Percentiles rank a stretch among this genome's conserved stretches.
These are phyloP conservation scores for Drepanosiphum platanoidis DNA, from an alignment of 2,888 invertebrate genomes.

Conservation along the genomic window DNA sequence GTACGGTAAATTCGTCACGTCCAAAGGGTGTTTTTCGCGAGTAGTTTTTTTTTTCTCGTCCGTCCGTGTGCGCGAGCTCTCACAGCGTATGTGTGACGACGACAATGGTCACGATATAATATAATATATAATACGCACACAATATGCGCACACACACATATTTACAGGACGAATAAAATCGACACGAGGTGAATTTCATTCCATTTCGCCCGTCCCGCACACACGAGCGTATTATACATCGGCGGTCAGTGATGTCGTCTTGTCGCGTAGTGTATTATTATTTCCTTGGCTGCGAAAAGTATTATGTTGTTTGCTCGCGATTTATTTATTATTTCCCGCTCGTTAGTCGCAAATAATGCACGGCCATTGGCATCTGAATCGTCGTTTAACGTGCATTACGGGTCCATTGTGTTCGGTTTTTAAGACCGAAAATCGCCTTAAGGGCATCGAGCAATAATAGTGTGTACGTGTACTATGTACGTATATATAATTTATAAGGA, in stretches of 20 bases:
- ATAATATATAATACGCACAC: background rate
- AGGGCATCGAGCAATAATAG: slow-evolving; percentile 18
- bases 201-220: background rate
- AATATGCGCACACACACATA: no score
- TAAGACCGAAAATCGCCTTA: slow-evolving; percentile 58
- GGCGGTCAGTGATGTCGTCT: slow-evolving; percentile 33
- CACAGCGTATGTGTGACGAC: background rate
- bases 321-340: slow-evolving; percentile 52
- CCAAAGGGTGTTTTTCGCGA: slow-evolving; percentile 1
- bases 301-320: slow-evolving; percentile 8
- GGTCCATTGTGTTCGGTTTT: slow-evolving; percentile 28
- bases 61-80: background rate
- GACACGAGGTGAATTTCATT: slow-evolving; percentile 19
- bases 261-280: slow-evolving; percentile 19
- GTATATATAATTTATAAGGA: background rate
- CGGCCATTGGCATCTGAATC: slow-evolving; percentile 13
- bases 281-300: background rate
- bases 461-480: background rate
- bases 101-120: slow-evolving; percentile 6
- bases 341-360: slow-evolving; percentile 48
- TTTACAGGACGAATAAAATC: background rate
- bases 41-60: background rate
- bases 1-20: background rate
- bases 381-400: slow-evolving; percentile 35
- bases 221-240: background rate